Evolutionary conservation across 2,113 vertebrate species (phyloP).

Genomic region (Chaetodon trifascialis): DNA sequence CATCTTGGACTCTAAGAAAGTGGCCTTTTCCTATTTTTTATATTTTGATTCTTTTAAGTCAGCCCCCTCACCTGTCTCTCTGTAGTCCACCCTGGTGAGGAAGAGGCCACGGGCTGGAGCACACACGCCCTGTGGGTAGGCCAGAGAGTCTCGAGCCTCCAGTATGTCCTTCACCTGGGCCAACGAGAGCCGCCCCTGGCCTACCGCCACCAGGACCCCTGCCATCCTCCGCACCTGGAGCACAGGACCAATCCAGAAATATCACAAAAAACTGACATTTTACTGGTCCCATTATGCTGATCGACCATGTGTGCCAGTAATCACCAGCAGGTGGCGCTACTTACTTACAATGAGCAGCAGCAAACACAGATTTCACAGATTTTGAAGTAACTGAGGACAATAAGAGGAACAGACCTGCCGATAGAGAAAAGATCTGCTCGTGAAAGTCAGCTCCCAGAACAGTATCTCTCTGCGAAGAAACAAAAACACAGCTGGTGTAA

Average conservation of each 20-base stretch:
- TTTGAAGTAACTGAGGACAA: background rate
- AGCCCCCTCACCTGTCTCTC: slow-evolving; percentile 57
- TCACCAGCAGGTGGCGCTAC: slow-evolving; percentile 71
- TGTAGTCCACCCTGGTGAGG: slow-evolving; percentile 88
- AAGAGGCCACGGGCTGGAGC: slow-evolving; percentile 90
- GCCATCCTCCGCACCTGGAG: slow-evolving; percentile 91
- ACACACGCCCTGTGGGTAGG: slow-evolving; percentile 76
- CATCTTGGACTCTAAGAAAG: too few species aligned
- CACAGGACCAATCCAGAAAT: background rate
- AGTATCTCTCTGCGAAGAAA: slow-evolving; percentile 80
- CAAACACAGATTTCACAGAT: background rate
- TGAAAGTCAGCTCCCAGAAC: slow-evolving; percentile 91
- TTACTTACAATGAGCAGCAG: background rate
- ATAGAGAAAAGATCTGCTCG: slow-evolving; percentile 90
- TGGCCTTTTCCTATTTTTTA: too few species aligned
- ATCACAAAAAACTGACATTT: too few species aligned
- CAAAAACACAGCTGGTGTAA: background rate
- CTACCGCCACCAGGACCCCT: slow-evolving; percentile 90
- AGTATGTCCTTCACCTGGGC: slow-evolving; percentile 83
- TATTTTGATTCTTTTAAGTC: background rate
- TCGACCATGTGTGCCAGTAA: background rate
- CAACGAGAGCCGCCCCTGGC: slow-evolving; percentile 82
- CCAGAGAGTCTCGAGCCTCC: slow-evolving; percentile 82
- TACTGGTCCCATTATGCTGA: background rate
- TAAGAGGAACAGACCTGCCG: slow-evolving; percentile 85